A percentile compares a stretch with the other conserved stretches of the same genome.
phyloP scores from a whole-genome alignment of 2,113 vertebrate species.

The Arizona elegans region DNA sequence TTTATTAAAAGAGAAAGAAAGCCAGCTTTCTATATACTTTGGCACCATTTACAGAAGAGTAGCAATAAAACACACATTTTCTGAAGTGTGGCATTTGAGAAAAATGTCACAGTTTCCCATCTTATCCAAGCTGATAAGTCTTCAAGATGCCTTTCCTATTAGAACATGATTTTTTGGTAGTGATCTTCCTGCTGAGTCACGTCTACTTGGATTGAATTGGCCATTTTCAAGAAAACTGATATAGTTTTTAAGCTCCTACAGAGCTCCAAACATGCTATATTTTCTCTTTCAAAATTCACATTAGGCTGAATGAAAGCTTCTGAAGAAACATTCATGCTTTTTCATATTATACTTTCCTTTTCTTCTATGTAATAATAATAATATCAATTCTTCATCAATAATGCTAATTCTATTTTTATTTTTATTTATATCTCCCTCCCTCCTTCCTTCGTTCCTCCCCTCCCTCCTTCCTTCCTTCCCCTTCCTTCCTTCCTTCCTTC shows the following conservation, averaged over 20 bases:
- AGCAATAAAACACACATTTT: conserved; percentile 29
- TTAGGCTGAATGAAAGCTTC: background rate
- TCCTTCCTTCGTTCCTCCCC: conserved; percentile 24
- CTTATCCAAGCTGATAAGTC: conserved; percentile 38
- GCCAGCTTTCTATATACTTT: conserved; percentile 40
- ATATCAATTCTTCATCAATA: background rate
- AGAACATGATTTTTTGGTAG: conserved; percentile 41
- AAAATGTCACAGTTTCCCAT: conserved; percentile 43
- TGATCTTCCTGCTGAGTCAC: conserved; percentile 33
- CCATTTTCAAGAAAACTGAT: conserved; percentile 45
- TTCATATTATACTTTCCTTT: background rate
- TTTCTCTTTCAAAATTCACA: conserved; percentile 16
- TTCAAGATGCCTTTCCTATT: conserved; percentile 46
- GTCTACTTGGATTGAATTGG: conserved; percentile 38
- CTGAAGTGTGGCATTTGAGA: conserved; percentile 48
- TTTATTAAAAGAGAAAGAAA: conserved; percentile 21
- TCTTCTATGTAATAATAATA: background rate
- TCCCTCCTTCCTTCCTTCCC: background rate
- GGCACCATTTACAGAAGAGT: conserved; percentile 36
- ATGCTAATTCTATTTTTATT: background rate
- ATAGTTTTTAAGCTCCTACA: background rate
- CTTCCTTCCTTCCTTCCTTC: conserved; percentile 26
- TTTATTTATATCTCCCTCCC: no score
- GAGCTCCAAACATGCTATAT: conserved; percentile 13
- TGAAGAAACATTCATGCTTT: conserved; percentile 6